Evolutionary conservation across 1,140 invertebrate species (phyloP).

Genomic region (Drosophila ficusphila): DNA sequence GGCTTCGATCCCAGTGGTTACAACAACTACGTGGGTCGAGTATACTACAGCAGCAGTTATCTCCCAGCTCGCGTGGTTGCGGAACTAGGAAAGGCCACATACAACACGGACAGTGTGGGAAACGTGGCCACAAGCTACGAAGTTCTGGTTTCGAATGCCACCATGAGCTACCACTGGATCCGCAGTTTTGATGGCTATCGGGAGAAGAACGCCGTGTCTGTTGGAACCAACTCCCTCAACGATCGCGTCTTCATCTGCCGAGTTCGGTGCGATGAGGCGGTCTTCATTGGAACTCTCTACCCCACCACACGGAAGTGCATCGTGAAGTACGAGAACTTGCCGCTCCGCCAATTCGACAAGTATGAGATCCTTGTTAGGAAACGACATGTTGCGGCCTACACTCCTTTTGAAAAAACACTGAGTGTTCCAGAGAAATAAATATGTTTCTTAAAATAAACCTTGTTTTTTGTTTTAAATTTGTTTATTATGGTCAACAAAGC

Average conservation of each 20-base stretch:
- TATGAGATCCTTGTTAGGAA: constrained; percentile 32
- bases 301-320: constrained; percentile 4
- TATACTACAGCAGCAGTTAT: background rate
- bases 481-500: no score
- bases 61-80: constrained; percentile 45
- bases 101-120: constrained; percentile 13
- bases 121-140: constrained; percentile 4
- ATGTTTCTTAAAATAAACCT: no score
- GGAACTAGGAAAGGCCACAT: constrained; percentile 29
- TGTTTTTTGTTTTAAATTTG: no score
- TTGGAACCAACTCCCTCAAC: constrained; percentile 10
- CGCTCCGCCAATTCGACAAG: constrained; percentile 18
- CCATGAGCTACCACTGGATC: constrained; percentile 18
- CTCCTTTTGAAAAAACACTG: no score
- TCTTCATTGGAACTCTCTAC: constrained; percentile 18
- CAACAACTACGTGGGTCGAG: constrained; percentile 53
- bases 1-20: constrained; percentile 48
- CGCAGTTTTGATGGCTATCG: constrained; percentile 29
- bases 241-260: constrained; percentile 37
- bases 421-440: no score
- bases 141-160: constrained; percentile 22
- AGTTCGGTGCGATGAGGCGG: background rate
- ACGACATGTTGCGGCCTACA: background rate
- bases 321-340: constrained; percentile 17
- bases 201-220: constrained; percentile 31